phyloP scores from a whole-genome alignment of 2,113 vertebrate species.

The Oceanodroma tethys region DNA sequence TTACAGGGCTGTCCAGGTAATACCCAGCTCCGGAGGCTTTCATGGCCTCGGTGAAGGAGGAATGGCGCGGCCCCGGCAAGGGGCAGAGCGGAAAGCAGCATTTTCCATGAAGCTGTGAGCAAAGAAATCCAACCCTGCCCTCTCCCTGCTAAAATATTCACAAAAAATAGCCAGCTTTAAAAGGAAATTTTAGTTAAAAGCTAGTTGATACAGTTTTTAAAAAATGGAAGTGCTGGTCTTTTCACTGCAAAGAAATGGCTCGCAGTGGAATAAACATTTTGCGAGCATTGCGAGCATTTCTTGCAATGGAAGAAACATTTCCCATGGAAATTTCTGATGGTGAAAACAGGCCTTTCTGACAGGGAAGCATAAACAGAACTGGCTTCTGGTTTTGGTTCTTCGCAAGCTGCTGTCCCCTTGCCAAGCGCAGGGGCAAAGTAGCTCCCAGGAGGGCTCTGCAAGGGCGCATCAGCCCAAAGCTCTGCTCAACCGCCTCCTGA shows the following conservation, averaged over 20 bases:
- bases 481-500: not conserved
- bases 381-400: not conserved
- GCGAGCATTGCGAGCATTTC: not conserved
- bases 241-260: not conserved
- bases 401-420: rapidly evolving
- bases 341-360: not conserved
- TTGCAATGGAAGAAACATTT: not conserved
- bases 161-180: not conserved
- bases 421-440: not conserved
- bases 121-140: not conserved
- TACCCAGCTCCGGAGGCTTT: not conserved
- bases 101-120: not conserved
- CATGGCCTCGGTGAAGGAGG: not conserved
- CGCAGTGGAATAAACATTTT: rapidly evolving
- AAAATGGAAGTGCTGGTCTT: not conserved
- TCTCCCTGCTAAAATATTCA: not conserved
- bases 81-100: not conserved
- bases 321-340: not conserved
- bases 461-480: not conserved
- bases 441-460: not conserved
- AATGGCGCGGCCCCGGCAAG: rapidly evolving
- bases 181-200: not conserved
- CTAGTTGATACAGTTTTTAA: not conserved
- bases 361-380: not conserved
- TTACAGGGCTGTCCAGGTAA: not conserved